phyloP scores from a whole-genome alignment of 2,113 vertebrate genomes.

The Salvator merianae region DNA sequence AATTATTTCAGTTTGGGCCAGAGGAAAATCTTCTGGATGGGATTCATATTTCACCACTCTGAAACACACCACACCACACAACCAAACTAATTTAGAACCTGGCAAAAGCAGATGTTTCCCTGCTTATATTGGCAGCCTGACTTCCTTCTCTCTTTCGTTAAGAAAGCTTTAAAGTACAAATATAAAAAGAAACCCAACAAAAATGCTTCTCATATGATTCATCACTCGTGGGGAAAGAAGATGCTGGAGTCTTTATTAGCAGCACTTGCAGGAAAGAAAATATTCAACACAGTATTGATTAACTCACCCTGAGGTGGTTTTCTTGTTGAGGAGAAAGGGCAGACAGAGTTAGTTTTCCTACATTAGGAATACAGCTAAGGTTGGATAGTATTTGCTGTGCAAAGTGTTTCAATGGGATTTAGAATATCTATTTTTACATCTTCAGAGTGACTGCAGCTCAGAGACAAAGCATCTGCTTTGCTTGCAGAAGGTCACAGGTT shows the following conservation, averaged over 20 bases:
- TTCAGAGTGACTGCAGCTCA: too few relatives aligned
- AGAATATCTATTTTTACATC: too few relatives aligned
- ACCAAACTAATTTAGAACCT: not conserved
- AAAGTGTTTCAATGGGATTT: not conserved
- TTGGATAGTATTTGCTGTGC: not conserved
- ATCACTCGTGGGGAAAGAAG: not conserved
- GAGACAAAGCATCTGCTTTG: too few relatives aligned
- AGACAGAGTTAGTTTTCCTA: too few relatives aligned
- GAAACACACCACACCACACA: not conserved
- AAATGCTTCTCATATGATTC: not conserved
- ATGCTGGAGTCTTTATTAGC: not conserved
- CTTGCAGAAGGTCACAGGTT: too few relatives aligned
- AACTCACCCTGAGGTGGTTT: not conserved
- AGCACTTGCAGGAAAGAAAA: not conserved
- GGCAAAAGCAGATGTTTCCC: not conserved
- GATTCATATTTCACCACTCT: not conserved
- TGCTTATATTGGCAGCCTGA: not conserved
- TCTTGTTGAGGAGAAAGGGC: too few relatives aligned
- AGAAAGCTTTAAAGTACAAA: not conserved
- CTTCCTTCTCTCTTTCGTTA: not conserved
- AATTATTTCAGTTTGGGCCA: not conserved
- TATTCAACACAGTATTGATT: not conserved
- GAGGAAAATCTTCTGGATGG: slow-evolving; percentile 8
- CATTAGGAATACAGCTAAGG: not conserved
- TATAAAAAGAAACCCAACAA: not conserved